Conservation (phyloP, 1,140 invertebrate genomes). For the Apolygus lucorum region DNA sequence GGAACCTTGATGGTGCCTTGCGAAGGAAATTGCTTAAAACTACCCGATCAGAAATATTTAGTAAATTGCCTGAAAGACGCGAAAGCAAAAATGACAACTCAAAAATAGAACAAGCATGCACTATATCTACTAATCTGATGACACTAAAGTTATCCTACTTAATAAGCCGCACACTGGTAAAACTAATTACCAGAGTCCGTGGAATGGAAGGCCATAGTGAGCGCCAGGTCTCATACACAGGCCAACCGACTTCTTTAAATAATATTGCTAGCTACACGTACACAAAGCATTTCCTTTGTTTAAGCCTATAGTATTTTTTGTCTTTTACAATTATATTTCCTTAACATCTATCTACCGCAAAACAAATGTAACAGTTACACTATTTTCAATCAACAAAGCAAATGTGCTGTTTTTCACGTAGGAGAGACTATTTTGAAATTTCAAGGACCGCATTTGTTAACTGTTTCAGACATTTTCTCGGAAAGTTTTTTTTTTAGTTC, state of each 20-base stretch:
- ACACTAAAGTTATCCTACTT: background rate
- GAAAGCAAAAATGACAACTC: too few species aligned
- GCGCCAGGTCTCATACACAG: background rate
- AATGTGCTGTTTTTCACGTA: too few species aligned
- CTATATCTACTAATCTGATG: background rate
- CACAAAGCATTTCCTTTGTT: conserved; percentile 20
- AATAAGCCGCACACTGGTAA: background rate
- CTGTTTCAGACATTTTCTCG: background rate
- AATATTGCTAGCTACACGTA: conserved; percentile 23
- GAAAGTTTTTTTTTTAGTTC: too few species aligned
- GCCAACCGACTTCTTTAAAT: background rate
- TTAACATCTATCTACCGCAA: background rate
- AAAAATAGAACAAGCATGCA: background rate
- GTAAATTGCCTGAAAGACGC: too few species aligned
- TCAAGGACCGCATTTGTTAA: background rate
- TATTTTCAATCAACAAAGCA: background rate
- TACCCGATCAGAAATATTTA: too few species aligned
- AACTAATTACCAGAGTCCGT: background rate
- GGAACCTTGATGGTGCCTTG: too few species aligned
- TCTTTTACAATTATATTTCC: conserved; percentile 10
- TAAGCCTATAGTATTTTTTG: conserved; percentile 21
- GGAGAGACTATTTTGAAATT: background rate
- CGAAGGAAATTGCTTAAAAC: too few species aligned
- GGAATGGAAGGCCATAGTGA: too few species aligned
- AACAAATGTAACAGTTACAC: background rate